Evolutionary conservation across 2,888 invertebrate genomes (phyloP).

Genomic region (Clepsis dumicolana): DNA sequence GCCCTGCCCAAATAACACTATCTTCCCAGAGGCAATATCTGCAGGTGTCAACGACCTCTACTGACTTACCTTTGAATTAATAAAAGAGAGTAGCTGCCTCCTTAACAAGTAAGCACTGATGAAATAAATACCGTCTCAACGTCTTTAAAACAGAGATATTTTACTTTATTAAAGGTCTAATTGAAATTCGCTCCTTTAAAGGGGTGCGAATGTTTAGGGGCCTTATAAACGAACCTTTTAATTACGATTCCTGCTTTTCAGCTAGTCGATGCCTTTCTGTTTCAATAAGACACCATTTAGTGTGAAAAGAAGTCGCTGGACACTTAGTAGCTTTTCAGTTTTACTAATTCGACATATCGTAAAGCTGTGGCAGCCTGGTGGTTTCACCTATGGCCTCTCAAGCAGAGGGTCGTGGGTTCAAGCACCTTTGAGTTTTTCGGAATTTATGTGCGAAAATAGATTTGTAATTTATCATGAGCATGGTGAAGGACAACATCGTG

Average conservation of each 20-base stretch:
- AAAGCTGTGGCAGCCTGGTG: too few species aligned
- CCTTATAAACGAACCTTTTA: constrained; percentile 35
- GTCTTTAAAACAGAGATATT: constrained; percentile 19
- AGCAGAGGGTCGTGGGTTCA: too few species aligned
- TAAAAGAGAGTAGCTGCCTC: neutral
- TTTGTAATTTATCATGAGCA: too few species aligned
- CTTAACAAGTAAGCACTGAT: neutral
- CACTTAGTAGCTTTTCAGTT: too few species aligned
- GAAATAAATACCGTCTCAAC: constrained; percentile 10
- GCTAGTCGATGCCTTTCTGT: neutral
- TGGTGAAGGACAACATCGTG: too few species aligned
- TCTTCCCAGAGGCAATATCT: neutral
- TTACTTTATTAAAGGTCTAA: constrained; percentile 28
- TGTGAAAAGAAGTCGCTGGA: neutral
- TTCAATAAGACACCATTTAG: neutral
- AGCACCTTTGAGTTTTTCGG: too few species aligned
- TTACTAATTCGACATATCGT: neutral
- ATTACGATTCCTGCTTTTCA: constrained; percentile 33
- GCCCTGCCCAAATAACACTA: neutral
- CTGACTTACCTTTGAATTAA: neutral
- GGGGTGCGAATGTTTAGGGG: constrained; percentile 23
- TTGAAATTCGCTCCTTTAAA: constrained; percentile 33
- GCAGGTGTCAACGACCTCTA: neutral
- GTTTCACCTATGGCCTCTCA: too few species aligned
- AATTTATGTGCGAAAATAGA: too few species aligned